Percentiles rank a stretch among this genome's conserved stretches.
phyloP scores from a whole-genome alignment of 1,140 invertebrate species.

The Dolichoris vasculosae region DNA sequence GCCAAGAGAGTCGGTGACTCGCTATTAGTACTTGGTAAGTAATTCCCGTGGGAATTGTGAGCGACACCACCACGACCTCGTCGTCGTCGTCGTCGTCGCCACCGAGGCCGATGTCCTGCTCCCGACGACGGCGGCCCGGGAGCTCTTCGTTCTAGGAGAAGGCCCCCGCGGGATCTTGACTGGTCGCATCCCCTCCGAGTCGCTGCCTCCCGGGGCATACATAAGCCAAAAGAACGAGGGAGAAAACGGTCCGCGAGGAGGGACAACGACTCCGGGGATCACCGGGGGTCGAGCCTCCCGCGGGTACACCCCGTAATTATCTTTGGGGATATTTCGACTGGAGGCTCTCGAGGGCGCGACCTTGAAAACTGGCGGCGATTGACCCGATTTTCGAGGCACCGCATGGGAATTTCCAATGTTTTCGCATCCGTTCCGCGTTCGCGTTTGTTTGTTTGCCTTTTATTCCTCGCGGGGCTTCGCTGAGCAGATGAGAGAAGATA shows the following conservation, averaged over 20 bases:
- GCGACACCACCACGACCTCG: no score
- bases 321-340: conserved; percentile 7
- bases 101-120: not conserved
- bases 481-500: not conserved
- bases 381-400: not conserved
- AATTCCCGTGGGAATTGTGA: conserved; percentile 72
- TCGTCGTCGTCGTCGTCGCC: conserved; percentile 33
- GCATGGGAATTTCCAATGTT: not conserved
- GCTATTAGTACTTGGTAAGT: conserved; percentile 67
- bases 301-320: conserved; percentile 37
- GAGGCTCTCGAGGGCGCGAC: not conserved
- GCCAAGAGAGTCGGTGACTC: not conserved
- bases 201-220: conserved; percentile 46
- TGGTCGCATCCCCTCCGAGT: not conserved
- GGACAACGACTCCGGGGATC: conserved; percentile 24
- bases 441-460: not conserved
- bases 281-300: not conserved
- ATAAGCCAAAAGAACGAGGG: not conserved
- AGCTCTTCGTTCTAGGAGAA: conserved; percentile 60
- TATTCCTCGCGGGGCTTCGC: not conserved
- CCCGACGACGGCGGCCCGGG: conserved; percentile 45
- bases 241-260: conserved; percentile 15
- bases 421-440: not conserved
- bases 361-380: not conserved
- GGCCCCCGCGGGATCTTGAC: conserved; percentile 27